Evolutionary conservation across 1,140 invertebrate species (phyloP).

Genomic region (Oscheius sp.): DNA sequence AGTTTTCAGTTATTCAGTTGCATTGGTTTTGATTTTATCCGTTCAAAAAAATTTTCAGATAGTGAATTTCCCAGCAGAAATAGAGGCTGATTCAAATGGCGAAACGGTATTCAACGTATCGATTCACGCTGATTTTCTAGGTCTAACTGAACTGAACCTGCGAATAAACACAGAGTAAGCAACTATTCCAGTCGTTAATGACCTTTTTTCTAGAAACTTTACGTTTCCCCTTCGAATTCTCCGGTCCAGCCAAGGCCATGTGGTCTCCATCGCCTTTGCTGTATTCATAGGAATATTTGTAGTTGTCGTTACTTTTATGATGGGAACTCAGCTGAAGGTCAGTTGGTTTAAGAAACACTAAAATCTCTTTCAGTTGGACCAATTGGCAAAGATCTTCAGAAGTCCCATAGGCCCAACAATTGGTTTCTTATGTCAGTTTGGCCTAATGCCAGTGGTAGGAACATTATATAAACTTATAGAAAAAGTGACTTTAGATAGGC

Average conservation of each 20-base stretch:
- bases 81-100: background rate
- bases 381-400: conserved; percentile 33
- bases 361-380: too few species aligned
- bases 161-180: conserved; percentile 5
- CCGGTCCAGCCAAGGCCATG: conserved; percentile 9
- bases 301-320: conserved; percentile 37
- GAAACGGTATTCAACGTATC: conserved; percentile 3
- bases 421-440: conserved; percentile 63
- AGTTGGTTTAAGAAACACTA: too few species aligned
- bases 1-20: too few species aligned
- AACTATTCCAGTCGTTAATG: background rate
- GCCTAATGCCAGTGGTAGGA: conserved; percentile 58
- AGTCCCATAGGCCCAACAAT: conserved; percentile 61
- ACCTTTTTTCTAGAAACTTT: background rate
- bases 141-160: background rate
- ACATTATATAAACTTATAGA: background rate
- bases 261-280: conserved; percentile 31
- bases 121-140: conserved; percentile 15
- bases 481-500: conserved; percentile 25
- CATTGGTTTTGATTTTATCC: background rate
- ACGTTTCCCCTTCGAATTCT: conserved; percentile 14
- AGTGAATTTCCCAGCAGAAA: background rate
- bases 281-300: conserved; percentile 36
- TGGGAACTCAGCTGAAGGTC: conserved; percentile 43
- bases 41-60: background rate